A percentile compares a stretch with the other conserved stretches of the same genome.
Evolutionary conservation across 2,113 vertebrate genomes (phyloP).

Genomic region (Amphiprion percula): DNA sequence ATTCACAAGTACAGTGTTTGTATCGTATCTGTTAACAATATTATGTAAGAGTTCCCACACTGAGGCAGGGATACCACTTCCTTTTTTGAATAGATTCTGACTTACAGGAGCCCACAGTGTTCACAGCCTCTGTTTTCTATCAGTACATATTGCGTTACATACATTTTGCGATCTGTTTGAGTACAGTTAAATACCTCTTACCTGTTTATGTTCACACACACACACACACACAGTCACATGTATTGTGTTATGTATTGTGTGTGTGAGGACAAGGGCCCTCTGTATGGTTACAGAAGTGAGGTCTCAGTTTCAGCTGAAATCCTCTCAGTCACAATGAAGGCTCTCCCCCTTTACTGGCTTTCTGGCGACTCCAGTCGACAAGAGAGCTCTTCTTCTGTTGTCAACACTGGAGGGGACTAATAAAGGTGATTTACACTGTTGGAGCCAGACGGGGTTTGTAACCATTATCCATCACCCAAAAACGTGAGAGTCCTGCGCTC

Average conservation of each 20-base stretch:
- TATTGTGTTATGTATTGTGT: conserved; percentile 34
- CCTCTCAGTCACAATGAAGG: conserved; percentile 45
- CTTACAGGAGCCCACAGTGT: conserved; percentile 5
- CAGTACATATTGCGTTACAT: conserved; percentile 4
- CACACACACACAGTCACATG: conserved; percentile 24
- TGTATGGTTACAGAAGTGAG: conserved; percentile 51
- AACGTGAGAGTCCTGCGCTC: conserved; percentile 13
- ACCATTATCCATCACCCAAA: conserved; percentile 41
- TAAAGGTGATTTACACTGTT: conserved; percentile 46
- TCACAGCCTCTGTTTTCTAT: conserved; percentile 7
- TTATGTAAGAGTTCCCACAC: conserved; percentile 55
- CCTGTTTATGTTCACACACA: conserved; percentile 27
- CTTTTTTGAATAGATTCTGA: conserved; percentile 17
- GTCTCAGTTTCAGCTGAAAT: conserved; percentile 66
- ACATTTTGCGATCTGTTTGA: conserved; percentile 25
- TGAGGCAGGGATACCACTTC: background rate
- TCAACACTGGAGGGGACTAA: conserved; percentile 49
- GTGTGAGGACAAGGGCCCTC: conserved; percentile 58
- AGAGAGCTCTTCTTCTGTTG: conserved; percentile 62
- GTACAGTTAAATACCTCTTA: conserved; percentile 16
- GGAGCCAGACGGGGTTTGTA: conserved; percentile 36
- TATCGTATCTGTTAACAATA: conserved; percentile 21
- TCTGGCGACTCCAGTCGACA: conserved; percentile 34
- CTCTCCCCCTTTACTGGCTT: conserved; percentile 14
- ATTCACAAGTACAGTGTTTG: conserved; percentile 32